These are phyloP conservation scores for Ovibos moschatus DNA, from an alignment of 2,113 vertebrate species.

Conservation along the genomic window DNA sequence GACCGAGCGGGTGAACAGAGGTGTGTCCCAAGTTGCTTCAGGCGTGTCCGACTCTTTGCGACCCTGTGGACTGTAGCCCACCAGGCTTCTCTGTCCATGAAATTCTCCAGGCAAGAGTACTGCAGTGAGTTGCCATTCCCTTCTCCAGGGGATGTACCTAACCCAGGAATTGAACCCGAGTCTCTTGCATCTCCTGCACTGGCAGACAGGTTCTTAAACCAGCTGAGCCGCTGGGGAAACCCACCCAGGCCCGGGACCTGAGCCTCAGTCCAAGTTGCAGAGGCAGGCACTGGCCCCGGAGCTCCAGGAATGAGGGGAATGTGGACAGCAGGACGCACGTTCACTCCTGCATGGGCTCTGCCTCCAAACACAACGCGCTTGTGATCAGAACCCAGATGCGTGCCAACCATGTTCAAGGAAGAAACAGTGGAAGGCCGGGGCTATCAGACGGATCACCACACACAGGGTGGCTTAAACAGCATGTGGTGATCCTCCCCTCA, in stretches of 20 bases:
- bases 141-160: fast-evolving
- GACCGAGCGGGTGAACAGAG: background rate
- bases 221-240: background rate
- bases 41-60: fast-evolving
- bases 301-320: fast-evolving
- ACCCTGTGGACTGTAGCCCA: background rate
- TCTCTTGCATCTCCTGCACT: fast-evolving
- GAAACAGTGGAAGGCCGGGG: fast-evolving
- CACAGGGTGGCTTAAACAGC: fast-evolving
- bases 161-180: background rate
- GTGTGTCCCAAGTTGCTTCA: background rate
- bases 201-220: background rate
- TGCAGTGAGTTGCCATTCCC: background rate
- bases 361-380: fast-evolving
- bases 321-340: fast-evolving
- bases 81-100: background rate
- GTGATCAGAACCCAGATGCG: fast-evolving
- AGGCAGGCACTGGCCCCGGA: fast-evolving
- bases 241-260: background rate
- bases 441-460: fast-evolving
- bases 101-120: fast-evolving
- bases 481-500: fast-evolving
- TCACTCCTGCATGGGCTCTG: fast-evolving
- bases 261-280: fast-evolving
- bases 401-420: background rate